Percentiles rank a stretch among this genome's conserved stretches.
Conservation (phyloP, 2,797 vertebrate species). For the Carapus acus region DNA sequence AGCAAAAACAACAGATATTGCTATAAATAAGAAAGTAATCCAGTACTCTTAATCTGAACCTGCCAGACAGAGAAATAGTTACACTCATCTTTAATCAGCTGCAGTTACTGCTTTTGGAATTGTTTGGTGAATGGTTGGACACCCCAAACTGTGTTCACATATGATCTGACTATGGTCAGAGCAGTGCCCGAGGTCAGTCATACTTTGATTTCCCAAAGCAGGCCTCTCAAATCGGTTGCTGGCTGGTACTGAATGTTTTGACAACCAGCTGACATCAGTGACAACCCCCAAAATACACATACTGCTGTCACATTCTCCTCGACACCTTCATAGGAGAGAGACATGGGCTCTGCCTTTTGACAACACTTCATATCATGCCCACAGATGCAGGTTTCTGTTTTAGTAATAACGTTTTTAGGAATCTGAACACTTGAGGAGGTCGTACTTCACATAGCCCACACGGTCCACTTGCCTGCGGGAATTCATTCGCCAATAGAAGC, state of each 20-base stretch:
- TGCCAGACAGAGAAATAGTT: slow-evolving; percentile 63
- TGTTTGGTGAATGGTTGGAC: slow-evolving; percentile 30
- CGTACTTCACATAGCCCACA: slow-evolving; percentile 85
- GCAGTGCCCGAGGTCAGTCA: slow-evolving; percentile 14
- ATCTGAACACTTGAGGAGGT: slow-evolving; percentile 82
- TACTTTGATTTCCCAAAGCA: slow-evolving; percentile 26
- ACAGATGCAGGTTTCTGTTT: slow-evolving; percentile 11
- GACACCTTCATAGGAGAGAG: slow-evolving; percentile 24
- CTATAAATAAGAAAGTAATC: slow-evolving; percentile 64
- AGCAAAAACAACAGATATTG: slow-evolving; percentile 58
- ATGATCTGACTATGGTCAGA: slow-evolving; percentile 29
- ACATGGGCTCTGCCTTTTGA: slow-evolving; percentile 23
- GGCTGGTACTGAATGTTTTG: slow-evolving; percentile 18
- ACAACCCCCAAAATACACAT: slow-evolving; percentile 32
- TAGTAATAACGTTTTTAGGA: slow-evolving; percentile 32
- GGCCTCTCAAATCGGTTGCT: slow-evolving; percentile 25
- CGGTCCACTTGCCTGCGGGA: slow-evolving; percentile 77
- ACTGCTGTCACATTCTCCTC: slow-evolving; percentile 39
- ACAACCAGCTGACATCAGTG: slow-evolving; percentile 21
- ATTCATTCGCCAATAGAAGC: slow-evolving; percentile 90
- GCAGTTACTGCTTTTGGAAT: slow-evolving; percentile 28
- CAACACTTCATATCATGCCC: slow-evolving; percentile 34
- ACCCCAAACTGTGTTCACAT: slow-evolving; percentile 45
- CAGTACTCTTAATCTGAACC: slow-evolving; percentile 68
- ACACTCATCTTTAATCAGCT: slow-evolving; percentile 33